phyloP scores from a whole-genome alignment of 2,797 vertebrate genomes.

The Poeciliopsis turneri region DNA sequence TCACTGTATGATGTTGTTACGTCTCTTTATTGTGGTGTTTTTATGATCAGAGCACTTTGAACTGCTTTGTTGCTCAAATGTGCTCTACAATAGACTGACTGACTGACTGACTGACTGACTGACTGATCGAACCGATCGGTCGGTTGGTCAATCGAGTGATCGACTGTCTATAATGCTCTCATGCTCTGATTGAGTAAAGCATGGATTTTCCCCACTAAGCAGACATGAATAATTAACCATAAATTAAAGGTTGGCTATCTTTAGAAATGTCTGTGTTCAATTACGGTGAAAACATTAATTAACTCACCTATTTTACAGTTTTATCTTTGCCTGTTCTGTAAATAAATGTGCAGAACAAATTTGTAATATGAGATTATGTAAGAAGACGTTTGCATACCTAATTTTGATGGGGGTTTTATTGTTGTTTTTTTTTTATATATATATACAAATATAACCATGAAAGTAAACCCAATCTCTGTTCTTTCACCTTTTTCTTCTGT shows the following conservation, averaged over 20 bases:
- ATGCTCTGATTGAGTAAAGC: too few species aligned
- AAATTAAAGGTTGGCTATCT: background rate
- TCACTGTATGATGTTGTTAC: too few species aligned
- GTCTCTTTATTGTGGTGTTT: too few species aligned
- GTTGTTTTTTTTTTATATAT: background rate
- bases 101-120: too few species aligned
- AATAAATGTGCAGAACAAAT: background rate
- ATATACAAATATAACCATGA: slow-evolving; percentile 14
- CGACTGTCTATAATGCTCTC: too few species aligned
- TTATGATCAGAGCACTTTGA: too few species aligned
- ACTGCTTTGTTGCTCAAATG: too few species aligned
- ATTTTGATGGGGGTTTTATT: background rate
- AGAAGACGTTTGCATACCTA: background rate
- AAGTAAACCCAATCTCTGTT: slow-evolving; percentile 9
- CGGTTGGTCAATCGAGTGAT: too few species aligned
- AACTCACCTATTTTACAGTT: background rate
- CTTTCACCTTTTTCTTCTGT: slow-evolving; percentile 19
- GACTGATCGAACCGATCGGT: too few species aligned
- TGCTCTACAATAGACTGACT: too few species aligned
- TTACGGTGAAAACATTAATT: background rate
- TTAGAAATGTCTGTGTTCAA: background rate
- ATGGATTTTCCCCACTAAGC: background rate
- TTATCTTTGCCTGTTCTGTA: background rate
- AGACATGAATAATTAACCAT: background rate
- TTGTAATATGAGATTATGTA: background rate